phyloP scores from a whole-genome alignment of 92 coral and sea anemone species.

The Phenganax marumi region DNA sequence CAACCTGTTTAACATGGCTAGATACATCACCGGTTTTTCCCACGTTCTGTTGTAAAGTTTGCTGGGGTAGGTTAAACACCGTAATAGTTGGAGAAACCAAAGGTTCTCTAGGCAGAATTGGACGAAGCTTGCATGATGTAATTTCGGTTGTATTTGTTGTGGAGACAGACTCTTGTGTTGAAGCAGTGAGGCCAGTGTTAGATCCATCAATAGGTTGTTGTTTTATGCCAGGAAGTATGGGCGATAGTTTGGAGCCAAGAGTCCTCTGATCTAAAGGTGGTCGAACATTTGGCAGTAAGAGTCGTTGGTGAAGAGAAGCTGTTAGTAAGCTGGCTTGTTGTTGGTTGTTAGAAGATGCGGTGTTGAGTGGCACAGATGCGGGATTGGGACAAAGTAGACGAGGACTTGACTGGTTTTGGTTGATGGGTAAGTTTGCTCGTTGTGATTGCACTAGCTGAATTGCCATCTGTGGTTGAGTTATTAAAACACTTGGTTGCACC shows the following conservation, averaged over 20 bases:
- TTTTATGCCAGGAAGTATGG: slow-evolving; percentile 2
- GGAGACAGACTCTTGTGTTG: neutral
- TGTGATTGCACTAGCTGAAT: slow-evolving; percentile 13
- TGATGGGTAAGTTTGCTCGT: neutral
- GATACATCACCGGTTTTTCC: slow-evolving; percentile 13
- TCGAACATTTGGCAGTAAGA: slow-evolving; percentile 10
- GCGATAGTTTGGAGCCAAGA: neutral
- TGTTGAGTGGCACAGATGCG: neutral
- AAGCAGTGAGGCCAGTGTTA: neutral
- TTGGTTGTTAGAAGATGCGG: slow-evolving; percentile 6
- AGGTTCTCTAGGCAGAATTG: slow-evolving; percentile 40
- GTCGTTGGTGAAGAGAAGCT: slow-evolving; percentile 12
- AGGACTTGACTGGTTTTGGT: slow-evolving; percentile 13
- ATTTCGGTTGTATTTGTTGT: slow-evolving; percentile 12
- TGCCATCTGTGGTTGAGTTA: slow-evolving; percentile 19
- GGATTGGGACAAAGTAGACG: slow-evolving; percentile 16
- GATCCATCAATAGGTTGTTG: slow-evolving; percentile 1
- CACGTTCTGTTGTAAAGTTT: neutral
- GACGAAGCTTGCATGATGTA: slow-evolving; percentile 16
- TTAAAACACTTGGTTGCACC: neutral
- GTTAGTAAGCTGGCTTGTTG: neutral
- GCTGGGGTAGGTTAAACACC: neutral
- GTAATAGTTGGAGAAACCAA: slow-evolving; percentile 4
- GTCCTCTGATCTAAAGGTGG: slow-evolving; percentile 14
- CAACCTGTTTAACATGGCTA: slow-evolving; percentile 85